Evolutionary conservation across 2,797 vertebrate species (phyloP).

Genomic region (Tinamus major): DNA sequence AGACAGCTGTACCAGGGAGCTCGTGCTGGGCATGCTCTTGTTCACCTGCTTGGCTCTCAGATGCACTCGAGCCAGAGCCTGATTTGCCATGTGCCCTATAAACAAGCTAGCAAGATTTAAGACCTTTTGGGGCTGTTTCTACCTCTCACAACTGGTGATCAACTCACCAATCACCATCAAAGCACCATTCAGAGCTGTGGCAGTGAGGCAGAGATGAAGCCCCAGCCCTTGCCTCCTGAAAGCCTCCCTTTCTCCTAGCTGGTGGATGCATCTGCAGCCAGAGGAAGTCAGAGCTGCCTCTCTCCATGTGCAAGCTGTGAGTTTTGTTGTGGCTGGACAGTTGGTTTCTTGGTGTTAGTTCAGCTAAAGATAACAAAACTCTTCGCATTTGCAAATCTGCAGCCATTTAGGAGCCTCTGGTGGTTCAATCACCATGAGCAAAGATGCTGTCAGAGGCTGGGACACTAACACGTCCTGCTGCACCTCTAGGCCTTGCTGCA

Average conservation of each 20-base stretch:
- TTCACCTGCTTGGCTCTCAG: neutral
- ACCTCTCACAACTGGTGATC: neutral
- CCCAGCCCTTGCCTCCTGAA: neutral
- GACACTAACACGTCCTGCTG: neutral
- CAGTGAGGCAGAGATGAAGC: neutral
- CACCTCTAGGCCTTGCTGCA: neutral
- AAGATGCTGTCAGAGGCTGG: neutral
- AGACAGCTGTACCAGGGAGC: neutral
- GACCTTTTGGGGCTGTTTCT: neutral
- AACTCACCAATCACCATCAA: neutral
- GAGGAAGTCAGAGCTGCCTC: neutral
- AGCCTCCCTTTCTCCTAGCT: neutral
- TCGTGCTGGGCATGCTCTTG: neutral
- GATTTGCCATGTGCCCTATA: neutral
- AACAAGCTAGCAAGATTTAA: neutral
- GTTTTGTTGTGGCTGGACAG: neutral
- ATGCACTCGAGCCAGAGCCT: neutral
- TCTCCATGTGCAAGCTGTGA: neutral
- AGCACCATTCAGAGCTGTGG: neutral
- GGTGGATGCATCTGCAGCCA: no score
- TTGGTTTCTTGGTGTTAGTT: neutral
- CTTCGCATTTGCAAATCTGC: neutral
- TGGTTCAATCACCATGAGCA: neutral
- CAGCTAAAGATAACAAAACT: neutral
- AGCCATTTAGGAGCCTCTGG: neutral